Evolutionary conservation across 2,797 vertebrate species (phyloP), one percentile per base, ranked within the genome.

Genomic region (Pseudomugil gertrudae): DNA sequence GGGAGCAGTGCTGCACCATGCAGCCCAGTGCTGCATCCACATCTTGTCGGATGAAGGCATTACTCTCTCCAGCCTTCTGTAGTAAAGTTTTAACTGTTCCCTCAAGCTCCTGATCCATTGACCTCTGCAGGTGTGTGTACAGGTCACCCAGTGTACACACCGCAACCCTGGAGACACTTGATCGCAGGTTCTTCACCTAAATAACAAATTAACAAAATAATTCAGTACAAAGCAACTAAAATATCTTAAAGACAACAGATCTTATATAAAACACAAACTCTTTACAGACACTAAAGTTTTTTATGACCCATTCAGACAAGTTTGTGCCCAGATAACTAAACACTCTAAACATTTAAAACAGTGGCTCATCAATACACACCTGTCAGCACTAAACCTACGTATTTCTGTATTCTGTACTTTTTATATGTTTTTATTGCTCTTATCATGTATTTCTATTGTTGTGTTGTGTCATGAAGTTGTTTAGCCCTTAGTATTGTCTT

Each of bases 111-210:
- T 96, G 95, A 86, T 99, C 98, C 98, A 99, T 98, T 43, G 83
- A 90, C 85, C 94, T 96, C 89, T 96, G 95, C 72, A 99, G 90
- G 68, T 93, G 74, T 66, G 86, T 94, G 85, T 96, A 99, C 87
- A 99, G 89, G 79, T 97, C 96, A 30, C 94, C 94, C 87, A 99
- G 89, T 40, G 96, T 95, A 61, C 94, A 90, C 66, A 99, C 93
- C 2, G 98, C 96, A 71, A 95, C 94, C 71, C 96, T 95, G 51
- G 96, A 97, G 79, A 99, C 97, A 19, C 94, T 92, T 36, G 98
- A 98, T 45, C 98, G 95, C 83, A 98, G 92, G 88, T 99, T 99
- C 92, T 95, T 97, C 57, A 99, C 96, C 98, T 99, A 87, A 76
- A 61, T 3, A 33, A 63, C 40, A 66, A 10, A 66, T 9, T 2